phyloP scores from a whole-genome alignment of 2,888 invertebrate species.

The Coenonympha glycerion region DNA sequence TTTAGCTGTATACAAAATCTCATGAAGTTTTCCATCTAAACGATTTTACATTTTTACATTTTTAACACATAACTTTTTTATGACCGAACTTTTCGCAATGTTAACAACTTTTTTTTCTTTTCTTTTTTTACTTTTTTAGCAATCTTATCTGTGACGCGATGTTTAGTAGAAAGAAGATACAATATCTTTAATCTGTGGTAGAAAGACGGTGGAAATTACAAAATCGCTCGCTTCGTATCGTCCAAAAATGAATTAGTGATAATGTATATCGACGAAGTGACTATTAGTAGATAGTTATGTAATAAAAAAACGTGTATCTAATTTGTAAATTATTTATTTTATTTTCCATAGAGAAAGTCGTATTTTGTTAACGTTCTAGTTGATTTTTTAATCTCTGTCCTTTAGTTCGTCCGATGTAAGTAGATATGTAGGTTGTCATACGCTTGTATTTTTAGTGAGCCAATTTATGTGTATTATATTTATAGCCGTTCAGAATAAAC shows the following conservation, averaged over 20 bases:
- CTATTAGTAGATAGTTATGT: slow-evolving; percentile 64
- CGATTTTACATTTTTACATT: too few species aligned
- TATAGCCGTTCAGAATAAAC: slow-evolving; percentile 56
- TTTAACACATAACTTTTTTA: too few species aligned
- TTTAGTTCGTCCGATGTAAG: slow-evolving; percentile 65
- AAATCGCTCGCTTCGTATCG: slow-evolving; percentile 46
- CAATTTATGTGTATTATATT: slow-evolving; percentile 68
- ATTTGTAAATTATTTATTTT: slow-evolving; percentile 74
- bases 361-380: slow-evolving; percentile 77
- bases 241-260: slow-evolving; percentile 58
- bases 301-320: slow-evolving; percentile 67
- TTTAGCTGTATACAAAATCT: too few species aligned
- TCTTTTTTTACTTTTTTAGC: too few species aligned
- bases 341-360: slow-evolving; percentile 75
- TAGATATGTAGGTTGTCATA: slow-evolving; percentile 72
- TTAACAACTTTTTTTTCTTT: too few species aligned
- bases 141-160: too few species aligned
- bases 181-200: too few species aligned
- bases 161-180: too few species aligned
- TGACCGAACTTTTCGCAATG: too few species aligned
- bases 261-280: slow-evolving; percentile 61
- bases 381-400: slow-evolving; percentile 70
- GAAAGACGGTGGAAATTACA: slow-evolving; percentile 23
- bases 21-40: too few species aligned
- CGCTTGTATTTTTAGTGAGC: slow-evolving; percentile 75